phyloP scores from a whole-genome alignment of 2,888 invertebrate genomes.

The Drosophila falleni region DNA sequence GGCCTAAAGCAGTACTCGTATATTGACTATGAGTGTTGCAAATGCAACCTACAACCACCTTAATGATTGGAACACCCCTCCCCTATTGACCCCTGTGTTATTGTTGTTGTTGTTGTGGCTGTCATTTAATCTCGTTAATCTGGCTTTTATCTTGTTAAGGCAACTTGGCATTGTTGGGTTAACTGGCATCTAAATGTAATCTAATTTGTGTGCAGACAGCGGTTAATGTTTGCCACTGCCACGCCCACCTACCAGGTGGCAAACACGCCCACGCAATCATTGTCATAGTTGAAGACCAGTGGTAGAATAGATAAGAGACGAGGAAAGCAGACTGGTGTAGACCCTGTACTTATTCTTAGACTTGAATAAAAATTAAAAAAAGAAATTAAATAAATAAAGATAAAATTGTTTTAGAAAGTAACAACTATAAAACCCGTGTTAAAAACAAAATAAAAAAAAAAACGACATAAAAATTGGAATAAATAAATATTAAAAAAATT shows the following conservation, averaged over 20 bases:
- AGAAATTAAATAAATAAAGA: too few species aligned
- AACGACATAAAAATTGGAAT: too few species aligned
- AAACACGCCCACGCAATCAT: constrained; percentile 45
- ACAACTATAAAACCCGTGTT: too few species aligned
- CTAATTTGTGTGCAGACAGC: constrained; percentile 70
- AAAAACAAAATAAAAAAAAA: too few species aligned
- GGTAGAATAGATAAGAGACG: constrained; percentile 23
- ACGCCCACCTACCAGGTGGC: constrained; percentile 18
- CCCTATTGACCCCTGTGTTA: not conserved
- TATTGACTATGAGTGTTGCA: not conserved
- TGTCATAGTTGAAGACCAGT: constrained; percentile 40
- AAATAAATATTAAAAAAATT: too few species aligned
- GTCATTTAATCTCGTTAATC: constrained; percentile 77
- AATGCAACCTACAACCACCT: not conserved
- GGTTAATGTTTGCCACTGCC: constrained; percentile 59
- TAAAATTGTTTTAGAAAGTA: too few species aligned
- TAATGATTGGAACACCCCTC: not conserved
- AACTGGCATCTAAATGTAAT: constrained; percentile 53
- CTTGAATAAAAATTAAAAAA: too few species aligned
- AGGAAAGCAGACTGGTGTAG: not conserved
- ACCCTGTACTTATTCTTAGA: too few species aligned
- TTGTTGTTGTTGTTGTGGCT: constrained; percentile 26
- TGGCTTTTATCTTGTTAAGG: constrained; percentile 73
- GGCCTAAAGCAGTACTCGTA: not conserved
- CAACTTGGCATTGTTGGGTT: constrained; percentile 36